Evolutionary conservation across 2,888 invertebrate genomes (phyloP).

Genomic region (Agonum fuliginosum): DNA sequence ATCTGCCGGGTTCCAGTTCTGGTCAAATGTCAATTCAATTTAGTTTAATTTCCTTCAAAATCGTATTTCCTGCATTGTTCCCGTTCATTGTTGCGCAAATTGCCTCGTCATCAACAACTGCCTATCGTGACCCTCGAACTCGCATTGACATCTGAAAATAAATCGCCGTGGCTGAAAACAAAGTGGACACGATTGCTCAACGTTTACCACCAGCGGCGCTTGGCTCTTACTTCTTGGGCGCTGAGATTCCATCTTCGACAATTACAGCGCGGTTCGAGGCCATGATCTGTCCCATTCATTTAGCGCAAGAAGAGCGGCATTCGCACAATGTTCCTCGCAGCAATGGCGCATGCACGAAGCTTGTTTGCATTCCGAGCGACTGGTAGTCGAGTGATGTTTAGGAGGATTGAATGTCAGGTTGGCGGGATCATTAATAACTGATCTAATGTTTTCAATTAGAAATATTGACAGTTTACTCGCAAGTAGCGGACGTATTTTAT

Average conservation of each 20-base stretch:
- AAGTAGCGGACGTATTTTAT: too few species aligned
- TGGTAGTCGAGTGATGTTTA: neutral
- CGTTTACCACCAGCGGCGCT: constrained; percentile 42
- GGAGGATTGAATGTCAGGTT: constrained; percentile 11
- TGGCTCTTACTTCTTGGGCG: neutral
- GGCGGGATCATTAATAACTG: constrained; percentile 27
- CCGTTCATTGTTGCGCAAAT: constrained; percentile 22
- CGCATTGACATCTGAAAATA: constrained; percentile 45
- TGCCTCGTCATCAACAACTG: constrained; percentile 15
- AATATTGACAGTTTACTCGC: neutral
- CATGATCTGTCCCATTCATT: constrained; percentile 38
- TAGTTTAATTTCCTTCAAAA: constrained; percentile 27
- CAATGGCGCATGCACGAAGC: neutral
- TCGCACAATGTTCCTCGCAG: constrained; percentile 16
- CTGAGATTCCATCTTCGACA: constrained; percentile 36
- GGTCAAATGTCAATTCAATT: constrained; percentile 19
- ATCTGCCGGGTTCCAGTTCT: too few species aligned
- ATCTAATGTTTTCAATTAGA: constrained; percentile 27
- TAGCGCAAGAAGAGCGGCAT: constrained; percentile 29
- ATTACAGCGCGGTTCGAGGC: constrained; percentile 20
- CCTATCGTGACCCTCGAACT: constrained; percentile 17
- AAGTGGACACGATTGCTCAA: constrained; percentile 48
- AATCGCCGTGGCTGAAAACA: constrained; percentile 46
- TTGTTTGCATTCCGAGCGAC: neutral
- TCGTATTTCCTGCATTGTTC: constrained; percentile 32